Evolutionary conservation across 1,140 invertebrate genomes (phyloP), one percentile per base, ranked within the genome.

Genomic region (Neodiprion pinetum): DNA sequence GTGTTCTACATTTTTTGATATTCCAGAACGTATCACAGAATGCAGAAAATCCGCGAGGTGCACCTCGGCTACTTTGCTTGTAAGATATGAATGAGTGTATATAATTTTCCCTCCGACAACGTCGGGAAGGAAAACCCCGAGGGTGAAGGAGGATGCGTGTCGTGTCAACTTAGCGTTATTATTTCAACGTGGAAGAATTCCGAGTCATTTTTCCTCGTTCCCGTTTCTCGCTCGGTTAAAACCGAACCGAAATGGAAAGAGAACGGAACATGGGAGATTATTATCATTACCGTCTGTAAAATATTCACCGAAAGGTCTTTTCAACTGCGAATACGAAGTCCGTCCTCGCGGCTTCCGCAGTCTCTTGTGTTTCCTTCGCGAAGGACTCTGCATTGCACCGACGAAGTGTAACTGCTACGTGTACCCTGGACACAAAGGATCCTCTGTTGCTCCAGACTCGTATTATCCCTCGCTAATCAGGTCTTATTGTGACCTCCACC

Each of bases 391-490:
- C 53, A 12, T 4, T 61, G 53, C 11, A 17, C 53, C 11, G n/a
- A 61, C 53, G 53, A 11, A 40, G 28, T 17, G 11, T 5, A 61
- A 61, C 53, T 8, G 53, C 9, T 61, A 40, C 28, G 28, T 40
- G 28, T 40, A 61, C n/a, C 53, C 53, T 40, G 28, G 11, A 17
- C 53, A 23, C 48, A 72, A 72, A 72, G 53, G 71, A 28, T 65
- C 40, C 53, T 72, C 12, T 53, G 17, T 65, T 8, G 71, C 53
- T 17, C 17, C 48, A 48, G 48, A 17, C 48, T 61, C 53, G 48
- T 65, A 72, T 53, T 72, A 28, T 72, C 71, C 50, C 53, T 61
- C 71, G 23, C 50, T 72, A 23, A 23, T 72, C 67, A 69, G 48
- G 72, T 71, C 67, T 74, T 50, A 71, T 66, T 74, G 40, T 70